phyloP scores from a whole-genome alignment of 2,797 vertebrate genomes.

The Prionace glauca region DNA sequence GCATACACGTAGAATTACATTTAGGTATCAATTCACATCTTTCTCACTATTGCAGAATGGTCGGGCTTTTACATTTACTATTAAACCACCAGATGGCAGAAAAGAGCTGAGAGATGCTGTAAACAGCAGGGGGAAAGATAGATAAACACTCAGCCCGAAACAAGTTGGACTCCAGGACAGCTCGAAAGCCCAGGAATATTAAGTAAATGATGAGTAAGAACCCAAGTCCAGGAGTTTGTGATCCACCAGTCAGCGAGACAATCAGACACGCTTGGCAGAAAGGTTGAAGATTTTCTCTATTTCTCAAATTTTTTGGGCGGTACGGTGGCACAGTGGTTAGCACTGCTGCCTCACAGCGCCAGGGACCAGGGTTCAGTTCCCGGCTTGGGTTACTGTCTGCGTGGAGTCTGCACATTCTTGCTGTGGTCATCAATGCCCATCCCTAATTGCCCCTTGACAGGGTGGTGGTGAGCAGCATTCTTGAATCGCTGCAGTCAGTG shows the following conservation, averaged over 20 bases:
- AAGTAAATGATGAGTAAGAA: neutral
- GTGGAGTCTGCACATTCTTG: too few species aligned
- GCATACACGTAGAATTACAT: neutral
- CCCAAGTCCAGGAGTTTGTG: neutral
- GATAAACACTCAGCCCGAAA: neutral
- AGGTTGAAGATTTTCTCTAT: neutral
- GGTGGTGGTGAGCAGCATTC: too few species aligned
- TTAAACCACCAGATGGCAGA: constrained; percentile 4
- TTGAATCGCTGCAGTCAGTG: too few species aligned
- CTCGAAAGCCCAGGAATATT: neutral
- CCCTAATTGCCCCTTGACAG: too few species aligned
- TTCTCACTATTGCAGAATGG: neutral
- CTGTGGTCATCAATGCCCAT: too few species aligned
- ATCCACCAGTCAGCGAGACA: neutral
- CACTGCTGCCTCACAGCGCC: too few species aligned
- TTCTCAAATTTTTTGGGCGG: neutral
- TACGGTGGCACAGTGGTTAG: too few species aligned
- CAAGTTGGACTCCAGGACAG: neutral
- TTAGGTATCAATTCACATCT: too few species aligned
- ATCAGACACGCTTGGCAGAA: neutral
- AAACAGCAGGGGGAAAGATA: neutral
- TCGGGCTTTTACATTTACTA: neutral
- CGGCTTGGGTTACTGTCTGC: too few species aligned
- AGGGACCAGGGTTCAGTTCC: too few species aligned
- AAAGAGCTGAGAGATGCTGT: neutral